Evolutionary conservation across 2,888 invertebrate genomes (phyloP).

Genomic region (Harpagoxenus sublaevis): DNA sequence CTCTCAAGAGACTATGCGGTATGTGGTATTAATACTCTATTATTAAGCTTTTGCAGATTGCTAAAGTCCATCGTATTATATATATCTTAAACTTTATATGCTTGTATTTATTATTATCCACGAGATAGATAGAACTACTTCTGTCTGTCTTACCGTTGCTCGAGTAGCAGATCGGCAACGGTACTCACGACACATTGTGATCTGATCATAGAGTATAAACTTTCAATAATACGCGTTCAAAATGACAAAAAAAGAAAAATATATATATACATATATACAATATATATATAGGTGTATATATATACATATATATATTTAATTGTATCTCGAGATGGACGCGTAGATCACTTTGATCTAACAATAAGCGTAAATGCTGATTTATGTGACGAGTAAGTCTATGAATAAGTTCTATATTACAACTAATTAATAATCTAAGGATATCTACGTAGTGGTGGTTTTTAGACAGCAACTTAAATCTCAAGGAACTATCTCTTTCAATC

Average conservation of each 20-base stretch:
- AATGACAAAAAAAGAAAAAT: conserved; percentile 1
- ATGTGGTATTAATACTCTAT: conserved; percentile 36
- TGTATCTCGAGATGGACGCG: conserved; percentile 21
- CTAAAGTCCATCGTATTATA: conserved; percentile 20
- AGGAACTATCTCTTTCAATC: conserved; percentile 23
- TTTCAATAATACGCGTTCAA: conserved; percentile 35
- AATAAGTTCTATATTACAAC: conserved; percentile 57
- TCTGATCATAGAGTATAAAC: conserved; percentile 59
- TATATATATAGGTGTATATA: background rate
- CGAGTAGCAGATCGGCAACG: conserved; percentile 45
- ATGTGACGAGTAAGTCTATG: conserved; percentile 54
- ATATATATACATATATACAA: conserved; percentile 20
- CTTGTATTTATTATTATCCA: conserved; percentile 53
- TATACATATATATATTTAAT: background rate
- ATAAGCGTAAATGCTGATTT: conserved; percentile 20
- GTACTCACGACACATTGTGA: conserved; percentile 67
- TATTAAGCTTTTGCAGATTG: conserved; percentile 58
- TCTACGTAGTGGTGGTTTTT: conserved; percentile 53
- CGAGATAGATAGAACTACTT: conserved; percentile 33
- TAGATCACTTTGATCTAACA: conserved; percentile 57
- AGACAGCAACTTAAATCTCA: conserved; percentile 40
- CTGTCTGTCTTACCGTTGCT: conserved; percentile 59
- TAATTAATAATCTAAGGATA: conserved; percentile 57
- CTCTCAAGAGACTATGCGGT: conserved; percentile 56
- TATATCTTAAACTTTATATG: conserved; percentile 50